Percentiles rank a stretch among this genome's conserved stretches.
These are phyloP conservation scores for Pontoporia blainvillei DNA, from an alignment of 2,113 vertebrate species.

Conservation along the genomic window DNA sequence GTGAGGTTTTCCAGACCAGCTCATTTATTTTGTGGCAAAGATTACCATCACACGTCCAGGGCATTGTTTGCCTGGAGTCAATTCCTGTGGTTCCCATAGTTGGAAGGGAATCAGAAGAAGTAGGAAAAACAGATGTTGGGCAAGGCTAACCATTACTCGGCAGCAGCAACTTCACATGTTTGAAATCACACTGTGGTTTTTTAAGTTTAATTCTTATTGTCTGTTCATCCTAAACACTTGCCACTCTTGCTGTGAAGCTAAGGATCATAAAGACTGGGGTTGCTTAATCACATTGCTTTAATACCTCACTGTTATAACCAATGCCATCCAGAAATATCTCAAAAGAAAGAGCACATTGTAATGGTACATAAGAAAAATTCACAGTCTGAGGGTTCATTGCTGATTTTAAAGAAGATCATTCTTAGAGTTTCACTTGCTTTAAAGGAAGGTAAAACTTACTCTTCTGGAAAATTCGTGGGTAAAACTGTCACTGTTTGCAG, in stretches of 20 bases:
- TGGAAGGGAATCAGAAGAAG: constrained; percentile 77
- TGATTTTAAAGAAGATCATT: neutral
- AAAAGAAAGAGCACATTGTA: neutral
- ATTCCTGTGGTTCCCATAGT: constrained; percentile 78
- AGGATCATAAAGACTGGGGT: neutral
- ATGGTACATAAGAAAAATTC: neutral
- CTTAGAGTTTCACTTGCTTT: neutral
- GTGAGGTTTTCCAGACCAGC: constrained; percentile 61
- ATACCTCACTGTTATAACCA: neutral
- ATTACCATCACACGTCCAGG: constrained; percentile 60
- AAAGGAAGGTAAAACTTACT: neutral
- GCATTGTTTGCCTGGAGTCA: constrained; percentile 74
- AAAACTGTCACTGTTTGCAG: neutral
- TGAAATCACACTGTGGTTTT: constrained; percentile 69
- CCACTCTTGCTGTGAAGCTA: constrained; percentile 41
- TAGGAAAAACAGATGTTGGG: constrained; percentile 70
- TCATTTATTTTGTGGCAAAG: constrained; percentile 65
- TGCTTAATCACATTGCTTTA: neutral
- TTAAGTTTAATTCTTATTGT: constrained; percentile 67
- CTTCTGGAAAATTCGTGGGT: neutral
- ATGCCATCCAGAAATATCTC: neutral
- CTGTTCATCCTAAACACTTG: constrained; percentile 57
- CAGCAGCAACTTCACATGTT: constrained; percentile 58
- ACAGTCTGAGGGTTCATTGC: neutral
- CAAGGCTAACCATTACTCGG: constrained; percentile 53